Evolutionary conservation across 2,888 invertebrate species (phyloP).

Genomic region (Patella depressa): DNA sequence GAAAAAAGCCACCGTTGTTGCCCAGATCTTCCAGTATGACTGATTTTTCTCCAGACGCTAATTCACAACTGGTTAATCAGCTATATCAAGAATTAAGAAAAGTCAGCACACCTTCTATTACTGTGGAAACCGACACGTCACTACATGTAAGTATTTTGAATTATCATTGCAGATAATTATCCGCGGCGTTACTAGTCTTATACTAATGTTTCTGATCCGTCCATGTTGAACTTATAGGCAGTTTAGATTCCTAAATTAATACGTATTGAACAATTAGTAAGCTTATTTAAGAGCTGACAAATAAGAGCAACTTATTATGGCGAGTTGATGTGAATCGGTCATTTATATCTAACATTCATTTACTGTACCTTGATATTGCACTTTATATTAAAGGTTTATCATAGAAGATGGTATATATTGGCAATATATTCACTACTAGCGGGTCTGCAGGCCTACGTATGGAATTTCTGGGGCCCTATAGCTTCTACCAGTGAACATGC

Average conservation of each 20-base stretch:
- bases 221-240: not conserved
- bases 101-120: not conserved
- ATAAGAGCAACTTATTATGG: no score
- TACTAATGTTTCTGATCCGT: not conserved
- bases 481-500: slow-evolving; percentile 47
- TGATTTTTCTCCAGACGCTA: not conserved
- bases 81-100: not conserved
- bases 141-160: no score
- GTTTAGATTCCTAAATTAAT: no score
- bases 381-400: slow-evolving; percentile 38
- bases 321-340: no score
- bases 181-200: not conserved
- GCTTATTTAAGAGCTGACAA: no score
- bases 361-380: not conserved
- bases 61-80: not conserved
- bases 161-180: no score
- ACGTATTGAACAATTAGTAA: not conserved
- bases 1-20: not conserved
- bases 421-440: slow-evolving; percentile 45
- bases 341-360: not conserved
- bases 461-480: slow-evolving; percentile 60
- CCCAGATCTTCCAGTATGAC: slow-evolving; percentile 3
- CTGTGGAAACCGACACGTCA: not conserved
- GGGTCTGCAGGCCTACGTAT: slow-evolving; percentile 48
- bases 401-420: slow-evolving; percentile 53